Evolutionary conservation across 2,113 vertebrate genomes (phyloP).

Genomic region (Dasyornis broadbenti): DNA sequence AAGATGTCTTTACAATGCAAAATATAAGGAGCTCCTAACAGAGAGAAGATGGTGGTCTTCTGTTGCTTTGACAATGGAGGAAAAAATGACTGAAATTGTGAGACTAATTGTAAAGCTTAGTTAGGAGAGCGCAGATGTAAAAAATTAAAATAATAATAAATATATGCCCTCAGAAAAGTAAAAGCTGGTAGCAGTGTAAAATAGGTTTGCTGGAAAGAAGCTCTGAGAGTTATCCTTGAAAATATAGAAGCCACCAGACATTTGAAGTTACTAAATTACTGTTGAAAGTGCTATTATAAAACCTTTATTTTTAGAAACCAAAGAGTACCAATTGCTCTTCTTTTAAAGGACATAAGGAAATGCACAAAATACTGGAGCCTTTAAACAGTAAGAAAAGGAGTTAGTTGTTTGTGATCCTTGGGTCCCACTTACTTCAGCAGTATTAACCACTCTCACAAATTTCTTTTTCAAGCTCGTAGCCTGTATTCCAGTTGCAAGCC

Average conservation of each 20-base stretch:
- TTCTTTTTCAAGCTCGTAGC: background rate
- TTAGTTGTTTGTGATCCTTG: background rate
- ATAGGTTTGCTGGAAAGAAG: background rate
- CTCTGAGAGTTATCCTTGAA: background rate
- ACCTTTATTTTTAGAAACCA: background rate
- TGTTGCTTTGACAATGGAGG: background rate
- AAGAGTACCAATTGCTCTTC: background rate
- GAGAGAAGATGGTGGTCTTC: background rate
- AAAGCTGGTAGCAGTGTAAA: background rate
- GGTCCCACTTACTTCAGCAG: background rate
- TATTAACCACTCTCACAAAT: background rate
- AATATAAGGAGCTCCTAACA: background rate
- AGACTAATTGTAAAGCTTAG: background rate
- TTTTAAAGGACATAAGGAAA: background rate
- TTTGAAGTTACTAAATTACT: background rate
- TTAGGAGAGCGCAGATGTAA: background rate
- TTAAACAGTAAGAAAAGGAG: background rate
- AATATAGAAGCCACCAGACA: background rate
- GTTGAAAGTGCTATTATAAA: background rate
- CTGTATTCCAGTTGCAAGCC: background rate
- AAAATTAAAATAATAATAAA: background rate
- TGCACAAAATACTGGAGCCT: background rate
- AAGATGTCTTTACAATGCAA: background rate
- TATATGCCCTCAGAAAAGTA: background rate
- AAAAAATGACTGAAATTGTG: background rate